phyloP scores from a whole-genome alignment of 2,888 invertebrate genomes.

The Hirtodrosophila histrioides region DNA sequence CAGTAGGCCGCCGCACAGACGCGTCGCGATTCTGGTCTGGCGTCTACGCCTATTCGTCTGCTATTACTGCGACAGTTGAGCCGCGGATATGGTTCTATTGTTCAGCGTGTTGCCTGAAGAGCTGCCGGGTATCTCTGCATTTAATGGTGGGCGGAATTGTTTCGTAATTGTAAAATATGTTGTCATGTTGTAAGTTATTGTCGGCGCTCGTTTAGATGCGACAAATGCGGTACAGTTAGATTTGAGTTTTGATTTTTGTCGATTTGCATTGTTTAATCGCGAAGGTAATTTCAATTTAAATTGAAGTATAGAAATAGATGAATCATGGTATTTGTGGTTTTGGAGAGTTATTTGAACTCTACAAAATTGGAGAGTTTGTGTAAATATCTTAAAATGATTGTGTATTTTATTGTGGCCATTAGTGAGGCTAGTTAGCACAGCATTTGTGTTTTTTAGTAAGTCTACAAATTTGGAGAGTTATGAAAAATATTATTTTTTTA shows the following conservation, averaged over 20 bases:
- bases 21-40: conserved; percentile 51
- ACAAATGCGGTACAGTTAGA: conserved; percentile 62
- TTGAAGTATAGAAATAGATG: too few species aligned
- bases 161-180: conserved; percentile 77
- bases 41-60: conserved; percentile 59
- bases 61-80: conserved; percentile 25
- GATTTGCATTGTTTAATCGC: conserved; percentile 4
- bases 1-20: conserved; percentile 47
- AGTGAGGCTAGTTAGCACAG: too few species aligned
- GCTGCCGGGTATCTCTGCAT: conserved; percentile 52
- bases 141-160: conserved; percentile 74
- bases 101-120: conserved; percentile 50
- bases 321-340: conserved; percentile 2
- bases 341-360: conserved; percentile 7
- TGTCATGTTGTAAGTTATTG: conserved; percentile 64
- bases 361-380: conserved; percentile 9
- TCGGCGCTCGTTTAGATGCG: conserved; percentile 57
- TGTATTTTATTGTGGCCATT: too few species aligned
- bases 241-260: conserved; percentile 23
- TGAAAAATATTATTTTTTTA: background rate
- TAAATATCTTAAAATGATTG: background rate
- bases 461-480: conserved; percentile 30
- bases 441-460: background rate
- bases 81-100: conserved; percentile 56
- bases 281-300: too few species aligned